phyloP scores from a whole-genome alignment of 2,888 invertebrate genomes.

The Horisme vitalbata region DNA sequence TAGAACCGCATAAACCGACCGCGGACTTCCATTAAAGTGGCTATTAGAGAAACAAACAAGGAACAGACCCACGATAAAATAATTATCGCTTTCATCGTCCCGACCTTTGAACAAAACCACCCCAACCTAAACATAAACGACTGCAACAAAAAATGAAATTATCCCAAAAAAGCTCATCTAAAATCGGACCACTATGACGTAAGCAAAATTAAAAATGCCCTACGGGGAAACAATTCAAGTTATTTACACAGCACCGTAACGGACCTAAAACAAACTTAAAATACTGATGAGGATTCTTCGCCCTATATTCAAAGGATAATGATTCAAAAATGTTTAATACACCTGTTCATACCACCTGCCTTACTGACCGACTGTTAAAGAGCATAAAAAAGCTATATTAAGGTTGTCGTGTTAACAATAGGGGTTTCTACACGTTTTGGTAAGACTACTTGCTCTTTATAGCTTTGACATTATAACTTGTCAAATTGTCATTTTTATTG shows the following conservation, averaged over 20 bases:
- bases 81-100: conserved; percentile 78
- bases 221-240: conserved; percentile 50
- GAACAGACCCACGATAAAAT: conserved; percentile 74
- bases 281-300: conserved; percentile 59
- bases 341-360: conserved; percentile 74
- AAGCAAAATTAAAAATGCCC: conserved; percentile 61
- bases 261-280: conserved; percentile 74
- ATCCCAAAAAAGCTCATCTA: conserved; percentile 65
- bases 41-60: conserved; percentile 83
- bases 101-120: conserved; percentile 34
- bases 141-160: conserved; percentile 56
- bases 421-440: conserved; percentile 24
- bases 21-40: conserved; percentile 72
- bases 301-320: conserved; percentile 51
- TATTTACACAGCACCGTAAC: conserved; percentile 71
- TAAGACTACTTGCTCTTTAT: conserved; percentile 17
- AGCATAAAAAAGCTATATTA: conserved; percentile 46
- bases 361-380: conserved; percentile 59
- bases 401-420: conserved; percentile 57
- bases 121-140: conserved; percentile 46
- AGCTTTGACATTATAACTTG: conserved; percentile 30
- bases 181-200: conserved; percentile 67
- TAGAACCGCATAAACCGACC: conserved; percentile 59
- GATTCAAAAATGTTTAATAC: conserved; percentile 53
- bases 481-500: no score